phyloP scores from a whole-genome alignment of 2,797 vertebrate genomes.

The Gallinago solitaria region DNA sequence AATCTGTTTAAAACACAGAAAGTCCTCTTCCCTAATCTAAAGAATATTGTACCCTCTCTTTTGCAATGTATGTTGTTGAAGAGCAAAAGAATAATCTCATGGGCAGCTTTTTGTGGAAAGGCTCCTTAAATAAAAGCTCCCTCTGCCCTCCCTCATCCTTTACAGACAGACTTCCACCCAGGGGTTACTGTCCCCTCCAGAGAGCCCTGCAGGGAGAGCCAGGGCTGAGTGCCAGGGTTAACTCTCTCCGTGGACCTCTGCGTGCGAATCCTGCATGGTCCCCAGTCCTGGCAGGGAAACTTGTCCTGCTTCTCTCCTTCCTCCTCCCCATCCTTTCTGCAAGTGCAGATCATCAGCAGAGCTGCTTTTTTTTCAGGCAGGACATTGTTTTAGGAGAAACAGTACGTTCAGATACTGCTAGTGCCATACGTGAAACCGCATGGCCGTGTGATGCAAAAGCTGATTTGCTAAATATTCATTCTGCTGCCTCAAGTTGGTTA shows the following conservation, averaged over 20 bases:
- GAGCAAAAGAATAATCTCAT: slow-evolving; percentile 3
- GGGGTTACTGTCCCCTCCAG: neutral
- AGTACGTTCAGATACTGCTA: neutral
- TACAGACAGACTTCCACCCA: neutral
- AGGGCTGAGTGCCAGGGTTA: neutral
- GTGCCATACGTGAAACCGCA: accelerated
- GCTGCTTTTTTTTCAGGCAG: neutral
- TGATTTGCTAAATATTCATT: neutral
- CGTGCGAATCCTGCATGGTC: neutral
- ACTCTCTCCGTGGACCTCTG: neutral
- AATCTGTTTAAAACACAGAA: slow-evolving; percentile 39
- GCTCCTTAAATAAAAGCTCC: neutral
- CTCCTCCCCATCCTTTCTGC: neutral
- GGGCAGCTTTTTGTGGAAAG: neutral
- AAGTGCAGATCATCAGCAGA: neutral
- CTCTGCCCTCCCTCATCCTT: neutral
- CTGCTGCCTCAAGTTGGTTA: neutral
- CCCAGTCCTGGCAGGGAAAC: neutral
- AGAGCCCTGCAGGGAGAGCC: neutral
- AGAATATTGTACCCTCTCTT: neutral
- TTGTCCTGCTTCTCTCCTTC: neutral
- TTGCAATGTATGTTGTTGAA: slow-evolving; percentile 1
- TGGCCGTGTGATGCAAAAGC: neutral
- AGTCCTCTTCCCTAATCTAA: slow-evolving; percentile 21
- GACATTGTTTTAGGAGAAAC: neutral